These are phyloP conservation scores for Netelia fuscicornis DNA, from an alignment of 2,888 invertebrate species.

Conservation along the genomic window DNA sequence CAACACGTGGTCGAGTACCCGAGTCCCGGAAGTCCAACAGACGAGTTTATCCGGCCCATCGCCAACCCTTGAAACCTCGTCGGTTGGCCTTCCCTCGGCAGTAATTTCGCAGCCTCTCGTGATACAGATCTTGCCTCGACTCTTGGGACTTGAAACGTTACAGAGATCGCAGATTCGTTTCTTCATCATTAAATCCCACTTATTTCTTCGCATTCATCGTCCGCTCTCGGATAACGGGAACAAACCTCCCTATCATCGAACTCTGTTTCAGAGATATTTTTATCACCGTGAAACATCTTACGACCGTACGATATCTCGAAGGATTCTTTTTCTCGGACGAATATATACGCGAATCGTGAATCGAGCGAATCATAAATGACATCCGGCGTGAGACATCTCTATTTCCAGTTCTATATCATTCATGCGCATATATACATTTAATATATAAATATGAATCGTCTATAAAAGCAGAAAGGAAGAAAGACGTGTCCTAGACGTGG, in stretches of 20 bases:
- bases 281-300: neutral
- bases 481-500: neutral
- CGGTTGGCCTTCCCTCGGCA: constrained; percentile 46
- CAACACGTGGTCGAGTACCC: constrained; percentile 33
- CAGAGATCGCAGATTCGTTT: neutral
- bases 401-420: constrained; percentile 24
- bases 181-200: neutral
- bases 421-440: neutral
- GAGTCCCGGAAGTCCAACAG: constrained; percentile 62
- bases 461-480: neutral
- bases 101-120: constrained; percentile 38
- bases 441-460: neutral
- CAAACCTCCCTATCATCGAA: no score
- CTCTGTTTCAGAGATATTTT: neutral
- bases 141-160: neutral
- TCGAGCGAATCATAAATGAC: neutral
- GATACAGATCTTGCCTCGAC: constrained; percentile 15
- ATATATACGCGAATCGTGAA: constrained; percentile 19
- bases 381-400: constrained; percentile 35
- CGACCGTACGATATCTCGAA: neutral
- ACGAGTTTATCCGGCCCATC: constrained; percentile 59
- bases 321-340: neutral
- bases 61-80: constrained; percentile 51
- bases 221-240: no score
- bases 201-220: neutral